Conservation (phyloP, 2,888 invertebrate species). For the Linyphia triangularis region DNA sequence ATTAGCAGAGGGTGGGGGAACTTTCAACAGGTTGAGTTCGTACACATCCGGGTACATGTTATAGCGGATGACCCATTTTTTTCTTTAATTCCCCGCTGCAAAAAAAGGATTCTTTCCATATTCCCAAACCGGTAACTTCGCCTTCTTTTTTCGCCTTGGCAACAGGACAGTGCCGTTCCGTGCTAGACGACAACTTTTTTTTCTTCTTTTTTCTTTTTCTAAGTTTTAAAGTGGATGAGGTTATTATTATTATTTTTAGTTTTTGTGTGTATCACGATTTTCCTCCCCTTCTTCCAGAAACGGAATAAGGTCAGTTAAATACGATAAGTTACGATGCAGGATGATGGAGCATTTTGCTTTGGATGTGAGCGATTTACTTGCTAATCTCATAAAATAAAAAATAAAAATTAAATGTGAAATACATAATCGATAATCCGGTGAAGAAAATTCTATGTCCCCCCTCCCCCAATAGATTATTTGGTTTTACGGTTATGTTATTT, state of each 20-base stretch:
- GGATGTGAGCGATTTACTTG: no score
- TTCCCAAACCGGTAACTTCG: slow-evolving; percentile 31
- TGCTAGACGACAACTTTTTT: slow-evolving; percentile 1
- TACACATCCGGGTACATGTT: slow-evolving; percentile 58
- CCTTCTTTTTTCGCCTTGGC: not conserved
- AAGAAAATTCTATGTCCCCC: no score
- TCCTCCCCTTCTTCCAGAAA: not conserved
- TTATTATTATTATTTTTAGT: no score
- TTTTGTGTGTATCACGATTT: not conserved
- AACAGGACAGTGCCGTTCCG: slow-evolving; percentile 16
- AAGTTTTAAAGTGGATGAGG: not conserved
- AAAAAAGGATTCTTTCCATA: slow-evolving; percentile 36
- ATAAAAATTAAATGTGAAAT: no score
- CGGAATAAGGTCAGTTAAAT: slow-evolving; percentile 27
- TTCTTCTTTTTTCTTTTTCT: no score
- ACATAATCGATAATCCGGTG: no score
- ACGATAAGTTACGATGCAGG: not conserved
- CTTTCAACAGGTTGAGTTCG: slow-evolving; percentile 16
- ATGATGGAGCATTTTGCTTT: not conserved
- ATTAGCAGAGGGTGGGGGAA: slow-evolving; percentile 56
- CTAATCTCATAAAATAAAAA: no score
- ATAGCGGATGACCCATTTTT: slow-evolving; percentile 48
- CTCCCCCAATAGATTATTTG: no score
- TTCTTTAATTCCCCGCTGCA: no score
- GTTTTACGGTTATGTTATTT: no score